Conservation (phyloP, 2,888 invertebrate genomes). For the Dasypolia templi region DNA sequence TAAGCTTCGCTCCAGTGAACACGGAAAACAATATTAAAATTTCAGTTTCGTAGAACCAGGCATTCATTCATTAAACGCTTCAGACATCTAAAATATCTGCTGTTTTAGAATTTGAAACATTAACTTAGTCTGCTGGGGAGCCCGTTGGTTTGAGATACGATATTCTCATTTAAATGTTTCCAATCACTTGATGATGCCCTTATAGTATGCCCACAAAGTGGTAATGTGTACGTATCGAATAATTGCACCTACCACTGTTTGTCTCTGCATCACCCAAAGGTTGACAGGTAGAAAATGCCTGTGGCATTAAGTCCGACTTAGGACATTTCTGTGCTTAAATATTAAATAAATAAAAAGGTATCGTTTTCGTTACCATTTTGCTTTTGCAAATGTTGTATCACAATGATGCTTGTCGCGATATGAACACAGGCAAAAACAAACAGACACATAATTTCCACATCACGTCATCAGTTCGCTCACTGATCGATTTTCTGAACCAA, state of each 20-base stretch:
- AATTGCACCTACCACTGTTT: no score
- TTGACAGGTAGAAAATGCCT: no score
- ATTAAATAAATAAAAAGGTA: no score
- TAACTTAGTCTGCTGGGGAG: neutral
- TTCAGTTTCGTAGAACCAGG: conserved; percentile 11
- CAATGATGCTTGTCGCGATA: neutral
- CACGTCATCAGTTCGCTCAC: conserved; percentile 22
- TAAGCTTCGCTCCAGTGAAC: conserved; percentile 35
- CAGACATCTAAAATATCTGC: neutral
- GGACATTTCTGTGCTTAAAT: no score
- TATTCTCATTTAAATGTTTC: neutral
- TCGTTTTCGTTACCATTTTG: neutral
- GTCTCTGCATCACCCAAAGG: no score
- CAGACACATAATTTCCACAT: conserved; percentile 26
- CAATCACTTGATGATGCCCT: neutral
- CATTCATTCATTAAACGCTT: conserved; percentile 14
- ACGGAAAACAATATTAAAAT: conserved; percentile 28
- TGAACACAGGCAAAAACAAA: conserved; percentile 2
- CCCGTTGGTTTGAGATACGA: neutral
- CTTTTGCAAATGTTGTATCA: neutral
- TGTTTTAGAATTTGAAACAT: neutral
- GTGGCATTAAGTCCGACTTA: no score
- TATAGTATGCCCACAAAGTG: neutral
- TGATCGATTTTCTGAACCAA: conserved; percentile 48
- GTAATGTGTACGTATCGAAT: neutral